Conservation (phyloP, 2,113 vertebrate species). For the Blennius ocellaris region DNA sequence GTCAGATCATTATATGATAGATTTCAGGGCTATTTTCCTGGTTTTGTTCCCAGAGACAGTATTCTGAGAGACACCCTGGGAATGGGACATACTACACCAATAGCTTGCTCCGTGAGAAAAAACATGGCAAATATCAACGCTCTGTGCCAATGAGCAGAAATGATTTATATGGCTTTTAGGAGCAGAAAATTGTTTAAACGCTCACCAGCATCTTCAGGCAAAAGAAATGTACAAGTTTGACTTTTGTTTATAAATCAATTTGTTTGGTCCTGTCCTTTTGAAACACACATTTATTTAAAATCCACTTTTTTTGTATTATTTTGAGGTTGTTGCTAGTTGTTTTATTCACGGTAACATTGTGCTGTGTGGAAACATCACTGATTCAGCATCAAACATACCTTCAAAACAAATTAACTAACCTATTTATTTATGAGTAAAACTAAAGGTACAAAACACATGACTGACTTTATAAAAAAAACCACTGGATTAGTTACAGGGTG, state of each 20-base stretch:
- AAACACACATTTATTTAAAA: too few species aligned
- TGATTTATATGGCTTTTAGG: constrained; percentile 5
- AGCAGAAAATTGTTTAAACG: background rate
- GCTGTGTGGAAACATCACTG: too few species aligned
- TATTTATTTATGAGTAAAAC: too few species aligned
- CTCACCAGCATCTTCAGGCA: background rate
- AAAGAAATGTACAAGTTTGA: background rate
- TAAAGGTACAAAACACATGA: too few species aligned
- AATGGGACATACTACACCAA: constrained; percentile 85
- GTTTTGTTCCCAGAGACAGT: constrained; percentile 84
- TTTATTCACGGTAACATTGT: too few species aligned
- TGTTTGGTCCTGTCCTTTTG: too few species aligned
- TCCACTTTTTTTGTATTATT: too few species aligned
- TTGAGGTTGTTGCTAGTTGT: too few species aligned
- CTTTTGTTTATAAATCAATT: background rate
- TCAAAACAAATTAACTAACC: too few species aligned
- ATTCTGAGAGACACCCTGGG: constrained; percentile 81
- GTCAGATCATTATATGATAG: constrained; percentile 85
- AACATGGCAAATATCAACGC: constrained; percentile 60
- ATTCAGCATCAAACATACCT: too few species aligned
- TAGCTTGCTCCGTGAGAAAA: constrained; percentile 81
- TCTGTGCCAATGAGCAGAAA: constrained; percentile 28
- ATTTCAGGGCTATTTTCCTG: constrained; percentile 84
- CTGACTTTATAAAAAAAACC: too few species aligned
- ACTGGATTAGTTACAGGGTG: too few species aligned